phyloP scores from a whole-genome alignment of 2,888 invertebrate genomes.

The Drosophila acutilabella region DNA sequence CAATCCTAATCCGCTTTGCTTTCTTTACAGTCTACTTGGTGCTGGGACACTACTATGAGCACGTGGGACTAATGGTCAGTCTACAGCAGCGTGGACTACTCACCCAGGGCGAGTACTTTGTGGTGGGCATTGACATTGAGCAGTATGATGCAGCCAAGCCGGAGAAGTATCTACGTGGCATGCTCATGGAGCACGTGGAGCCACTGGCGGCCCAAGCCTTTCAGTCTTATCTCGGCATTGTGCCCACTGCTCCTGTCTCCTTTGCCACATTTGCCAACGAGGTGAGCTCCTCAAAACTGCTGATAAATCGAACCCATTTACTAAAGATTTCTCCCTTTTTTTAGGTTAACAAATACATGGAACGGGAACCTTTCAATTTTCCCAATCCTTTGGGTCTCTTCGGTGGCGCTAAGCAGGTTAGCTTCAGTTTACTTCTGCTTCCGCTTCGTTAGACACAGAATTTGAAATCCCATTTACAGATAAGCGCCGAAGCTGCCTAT shows the following conservation, averaged over 20 bases:
- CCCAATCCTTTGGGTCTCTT: constrained; percentile 91
- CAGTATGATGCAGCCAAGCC: constrained; percentile 93
- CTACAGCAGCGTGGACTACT: constrained; percentile 93
- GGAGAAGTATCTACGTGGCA: constrained; percentile 91
- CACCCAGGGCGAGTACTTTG: constrained; percentile 96
- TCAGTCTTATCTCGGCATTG: constrained; percentile 92
- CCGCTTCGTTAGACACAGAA: constrained; percentile 3
- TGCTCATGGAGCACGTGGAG: constrained; percentile 87
- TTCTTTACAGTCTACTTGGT: constrained; percentile 92
- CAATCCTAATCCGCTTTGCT: background rate
- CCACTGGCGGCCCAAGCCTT: constrained; percentile 89
- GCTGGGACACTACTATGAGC: constrained; percentile 95
- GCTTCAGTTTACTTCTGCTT: background rate
- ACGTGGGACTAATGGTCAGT: constrained; percentile 95
- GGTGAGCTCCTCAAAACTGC: constrained; percentile 64
- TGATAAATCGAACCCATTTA: constrained; percentile 34
- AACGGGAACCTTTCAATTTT: constrained; percentile 94
- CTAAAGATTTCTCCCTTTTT: constrained; percentile 40
- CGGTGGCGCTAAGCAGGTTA: constrained; percentile 91
- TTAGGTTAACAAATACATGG: constrained; percentile 93
- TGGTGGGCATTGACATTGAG: constrained; percentile 95
- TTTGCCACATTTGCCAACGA: constrained; percentile 89
- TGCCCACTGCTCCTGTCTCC: constrained; percentile 90
- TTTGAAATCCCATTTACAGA: constrained; percentile 86
- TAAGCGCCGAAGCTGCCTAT: constrained; percentile 95